Base-by-base conservation (phyloP, 2,797 vertebrate genomes). In the Choloepus didactylus region DNA sequence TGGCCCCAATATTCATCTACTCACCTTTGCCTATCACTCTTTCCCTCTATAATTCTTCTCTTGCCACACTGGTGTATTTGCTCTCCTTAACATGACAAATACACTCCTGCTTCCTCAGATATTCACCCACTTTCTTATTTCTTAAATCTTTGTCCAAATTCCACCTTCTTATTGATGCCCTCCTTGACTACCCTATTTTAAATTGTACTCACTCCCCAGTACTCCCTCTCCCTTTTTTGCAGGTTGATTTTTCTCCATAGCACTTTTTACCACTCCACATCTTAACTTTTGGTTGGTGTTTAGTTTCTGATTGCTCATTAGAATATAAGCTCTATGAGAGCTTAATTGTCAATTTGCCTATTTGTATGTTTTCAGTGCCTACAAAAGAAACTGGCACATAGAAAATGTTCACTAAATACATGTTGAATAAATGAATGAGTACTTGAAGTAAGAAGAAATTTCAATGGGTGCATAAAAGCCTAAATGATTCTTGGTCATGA, bases 121-220 rank as follows among this genome's bases (percentile, higher is more conserved):
- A 73, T 4, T 23, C 12, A 41, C 3, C n/a, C 70, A 67, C 29
- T 51, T 92, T 76, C 21, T 77, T 56, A 27, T 9, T 7, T 49
- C 35, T 94, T n/a, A 95, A 75, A 79, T 72, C 21, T 87, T 64
- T 72, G 35, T 16, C 94, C 38, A 89, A 59, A 75, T 77, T 59
- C 41, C 9, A 23, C 29, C 60, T 93, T 82, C 79, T 67, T 44
- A 56, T 56, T 23, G 73, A 89, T n/a, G n/a, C 2, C 12, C 27
- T 75, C 29, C 67, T 19, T 87, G 25, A 49, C 3, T 7, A 82
- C 4, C 3, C 35, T 84, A 69, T 27, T 93, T 75, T 35, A 56
- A 21, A 66, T 49, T 91, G 18, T 2, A 72, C 11, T 38, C n/a
- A 92, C 64, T 46, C 41, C 23, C 29, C 6, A 73, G 14, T 0